Evolutionary conservation across 53 echinoderm and acorn worm genomes (phyloP), one percentile per base, ranked within the genome.

Genomic region (Holothuria leucospilota): DNA sequence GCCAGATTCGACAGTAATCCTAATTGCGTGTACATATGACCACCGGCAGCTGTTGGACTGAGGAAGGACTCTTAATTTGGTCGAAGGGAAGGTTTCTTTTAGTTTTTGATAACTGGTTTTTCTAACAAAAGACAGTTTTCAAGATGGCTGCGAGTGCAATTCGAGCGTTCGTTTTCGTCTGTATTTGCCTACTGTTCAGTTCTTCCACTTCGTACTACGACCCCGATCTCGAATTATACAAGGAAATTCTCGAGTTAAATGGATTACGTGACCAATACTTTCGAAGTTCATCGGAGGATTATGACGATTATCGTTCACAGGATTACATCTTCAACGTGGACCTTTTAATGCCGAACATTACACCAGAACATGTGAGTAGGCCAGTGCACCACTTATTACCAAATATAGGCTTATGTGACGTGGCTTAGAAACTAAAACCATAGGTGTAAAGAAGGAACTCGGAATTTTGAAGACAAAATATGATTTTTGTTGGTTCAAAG

Each of bases 271-370:
- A 69, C 20, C 56, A 85, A 20, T 85, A 85, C 46, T 68, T 51
- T 53, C 69, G 34, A 14, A 69, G 52, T 67, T 28, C 67, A 26
- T 23, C 18, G 25, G 58, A 78, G 28, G 85, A 85, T 51, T 67
- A 24, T 51, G 56, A 24, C 4, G 85, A 52, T n/a, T 51, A 85
- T 67, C 18, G 20, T 68, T 29, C 69, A 59, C 52, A 27, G 27
- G 70, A 86, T 2, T 46, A 88, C 56, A 80, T 78, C 6, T 92
- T 93, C 62, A 68, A 93, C 16, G 85, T 88, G 18, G 85, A 93
- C 53, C 81, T 93, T 59, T 85, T 86, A 13, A 93, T 93, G 93
- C 93, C 93, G 15, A 84, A 91, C 40, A 90, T 93, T 11, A 62
- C 84, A 58, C 93, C 93, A 41, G 80, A 70, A 46, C 63, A 89